phyloP scores from a whole-genome alignment of 2,113 vertebrate genomes.

The Fulmarus glacialis region DNA sequence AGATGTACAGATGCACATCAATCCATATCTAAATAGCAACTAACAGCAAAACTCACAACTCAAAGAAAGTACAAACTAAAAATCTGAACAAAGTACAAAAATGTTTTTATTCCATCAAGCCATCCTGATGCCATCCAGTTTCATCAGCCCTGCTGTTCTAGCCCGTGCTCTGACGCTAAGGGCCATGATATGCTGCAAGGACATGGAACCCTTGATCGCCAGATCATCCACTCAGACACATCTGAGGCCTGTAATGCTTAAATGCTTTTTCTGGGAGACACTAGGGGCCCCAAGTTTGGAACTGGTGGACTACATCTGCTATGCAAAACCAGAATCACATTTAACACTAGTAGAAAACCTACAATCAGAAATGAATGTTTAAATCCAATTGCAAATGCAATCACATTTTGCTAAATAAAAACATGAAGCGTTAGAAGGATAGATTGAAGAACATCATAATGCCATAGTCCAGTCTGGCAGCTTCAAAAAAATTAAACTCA shows the following conservation, averaged over 20 bases:
- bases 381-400: background rate
- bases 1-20: background rate
- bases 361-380: background rate
- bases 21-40: background rate
- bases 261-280: background rate
- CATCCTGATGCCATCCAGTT: background rate
- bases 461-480: background rate
- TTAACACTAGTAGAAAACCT: background rate
- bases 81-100: background rate
- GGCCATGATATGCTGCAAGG: accelerated
- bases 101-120: background rate
- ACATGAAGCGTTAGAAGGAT: background rate
- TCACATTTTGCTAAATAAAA: background rate
- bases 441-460: background rate
- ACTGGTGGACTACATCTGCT: accelerated
- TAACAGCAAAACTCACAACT: background rate
- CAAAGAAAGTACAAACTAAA: background rate
- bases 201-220: background rate
- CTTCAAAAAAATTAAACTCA: background rate
- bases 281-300: background rate
- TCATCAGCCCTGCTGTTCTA: background rate
- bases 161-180: background rate
- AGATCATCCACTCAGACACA: background rate
- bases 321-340: background rate
- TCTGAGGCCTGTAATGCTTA: background rate